phyloP scores from a whole-genome alignment of 2,888 invertebrate genomes.

The Caenorhabditis doughertyi region DNA sequence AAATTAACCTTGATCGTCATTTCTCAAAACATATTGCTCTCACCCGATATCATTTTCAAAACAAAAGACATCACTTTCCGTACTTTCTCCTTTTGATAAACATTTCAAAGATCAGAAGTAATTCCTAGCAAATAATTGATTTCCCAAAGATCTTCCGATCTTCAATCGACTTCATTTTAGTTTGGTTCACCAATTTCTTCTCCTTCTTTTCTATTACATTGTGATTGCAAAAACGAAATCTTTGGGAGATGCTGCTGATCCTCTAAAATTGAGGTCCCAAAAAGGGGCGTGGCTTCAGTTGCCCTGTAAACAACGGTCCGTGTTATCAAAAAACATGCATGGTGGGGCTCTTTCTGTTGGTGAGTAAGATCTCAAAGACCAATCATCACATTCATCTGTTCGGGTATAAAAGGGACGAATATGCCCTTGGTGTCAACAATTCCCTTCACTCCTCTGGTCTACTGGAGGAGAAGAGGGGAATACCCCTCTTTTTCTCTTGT shows the following conservation, averaged over 20 bases:
- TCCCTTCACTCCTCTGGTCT: slow-evolving; percentile 1
- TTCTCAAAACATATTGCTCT: neutral
- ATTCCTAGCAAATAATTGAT: neutral
- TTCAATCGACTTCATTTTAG: neutral
- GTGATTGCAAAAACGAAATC: neutral
- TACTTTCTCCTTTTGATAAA: neutral
- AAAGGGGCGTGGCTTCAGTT: slow-evolving; percentile 14
- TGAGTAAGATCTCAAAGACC: slow-evolving; percentile 36
- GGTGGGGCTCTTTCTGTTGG: slow-evolving; percentile 15
- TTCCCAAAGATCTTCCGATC: neutral
- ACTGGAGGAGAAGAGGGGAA: neutral
- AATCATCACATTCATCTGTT: slow-evolving; percentile 27
- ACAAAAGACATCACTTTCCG: neutral
- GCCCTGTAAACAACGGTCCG: slow-evolving; percentile 26
- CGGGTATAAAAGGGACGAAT: slow-evolving; percentile 26
- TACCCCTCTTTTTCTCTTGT: neutral
- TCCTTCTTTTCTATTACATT: neutral
- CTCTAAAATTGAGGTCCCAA: slow-evolving; percentile 31
- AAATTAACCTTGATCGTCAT: neutral
- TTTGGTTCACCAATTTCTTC: slow-evolving; percentile 3
- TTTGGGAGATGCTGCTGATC: neutral
- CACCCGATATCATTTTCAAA: neutral
- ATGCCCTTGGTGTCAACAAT: slow-evolving; percentile 34
- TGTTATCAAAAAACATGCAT: slow-evolving; percentile 35
- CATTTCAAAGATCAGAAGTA: slow-evolving; percentile 1